Evolutionary conservation across 2,113 vertebrate genomes (phyloP).

Genomic region (Brachyistius frenatus): DNA sequence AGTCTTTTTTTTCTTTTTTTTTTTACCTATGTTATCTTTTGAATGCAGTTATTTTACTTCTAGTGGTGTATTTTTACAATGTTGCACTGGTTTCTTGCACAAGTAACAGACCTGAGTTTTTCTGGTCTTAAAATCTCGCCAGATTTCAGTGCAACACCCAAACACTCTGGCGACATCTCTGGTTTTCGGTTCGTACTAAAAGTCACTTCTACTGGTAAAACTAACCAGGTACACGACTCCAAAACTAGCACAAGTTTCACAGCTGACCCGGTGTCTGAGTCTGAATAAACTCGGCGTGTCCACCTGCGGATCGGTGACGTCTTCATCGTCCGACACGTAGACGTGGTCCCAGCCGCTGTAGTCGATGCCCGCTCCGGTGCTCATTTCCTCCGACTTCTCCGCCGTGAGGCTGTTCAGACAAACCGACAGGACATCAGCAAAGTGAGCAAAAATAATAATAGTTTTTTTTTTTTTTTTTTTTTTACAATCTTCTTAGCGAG

Average conservation of each 20-base stretch:
- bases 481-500: constrained; percentile 39
- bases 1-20: too few relatives aligned
- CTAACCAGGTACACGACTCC: constrained; percentile 47
- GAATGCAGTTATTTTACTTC: not conserved
- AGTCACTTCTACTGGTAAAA: constrained; percentile 19
- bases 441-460: not conserved
- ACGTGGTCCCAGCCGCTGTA: constrained; percentile 95
- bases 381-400: constrained; percentile 65
- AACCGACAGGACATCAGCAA: not conserved
- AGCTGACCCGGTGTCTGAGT: constrained; percentile 92
- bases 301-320: constrained; percentile 90
- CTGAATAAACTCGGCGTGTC: constrained; percentile 92
- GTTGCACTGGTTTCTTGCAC: not conserved
- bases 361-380: constrained; percentile 86
- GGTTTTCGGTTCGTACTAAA: not conserved
- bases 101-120: not conserved
- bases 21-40: not conserved
- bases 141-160: constrained; percentile 13
- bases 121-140: not conserved
- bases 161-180: not conserved
- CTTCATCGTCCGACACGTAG: constrained; percentile 94
- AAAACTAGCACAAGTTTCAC: constrained; percentile 42
- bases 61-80: not conserved
- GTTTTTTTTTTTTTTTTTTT: not conserved
- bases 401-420: not conserved